Percentiles rank a stretch among this genome's conserved stretches.
phyloP scores from a whole-genome alignment of 1,140 invertebrate species.

The Drosophila nebulosa region DNA sequence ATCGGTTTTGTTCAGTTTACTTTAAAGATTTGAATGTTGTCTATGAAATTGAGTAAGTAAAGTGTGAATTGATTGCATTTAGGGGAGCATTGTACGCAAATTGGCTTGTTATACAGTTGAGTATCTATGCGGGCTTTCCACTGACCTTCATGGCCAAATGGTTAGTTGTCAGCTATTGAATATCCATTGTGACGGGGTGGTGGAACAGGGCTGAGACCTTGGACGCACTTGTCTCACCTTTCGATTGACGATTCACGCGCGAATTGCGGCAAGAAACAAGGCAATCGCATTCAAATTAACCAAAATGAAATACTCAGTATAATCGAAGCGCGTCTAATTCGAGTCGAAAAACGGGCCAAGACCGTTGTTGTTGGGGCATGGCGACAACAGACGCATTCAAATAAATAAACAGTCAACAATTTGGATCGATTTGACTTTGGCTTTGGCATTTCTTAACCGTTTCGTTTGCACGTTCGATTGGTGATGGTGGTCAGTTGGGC shows the following conservation, averaged over 20 bases:
- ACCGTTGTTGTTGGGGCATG: conserved; percentile 5
- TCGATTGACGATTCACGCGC: conserved; percentile 55
- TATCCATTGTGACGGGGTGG: conserved; percentile 10
- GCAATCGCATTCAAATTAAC: conserved; percentile 52
- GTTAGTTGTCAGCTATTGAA: conserved; percentile 10
- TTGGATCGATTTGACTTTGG: conserved; percentile 25
- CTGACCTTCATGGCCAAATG: conserved; percentile 15
- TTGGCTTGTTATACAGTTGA: not conserved
- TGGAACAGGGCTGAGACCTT: conserved; percentile 14
- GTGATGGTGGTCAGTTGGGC: conserved; percentile 34
- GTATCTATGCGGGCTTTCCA: not conserved
- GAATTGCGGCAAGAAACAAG: conserved; percentile 4
- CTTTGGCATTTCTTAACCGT: conserved; percentile 27
- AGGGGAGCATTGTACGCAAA: conserved; percentile 3
- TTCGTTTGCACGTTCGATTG: too few species aligned
- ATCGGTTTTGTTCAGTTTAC: not conserved
- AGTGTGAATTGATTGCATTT: conserved; percentile 6
- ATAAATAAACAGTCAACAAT: conserved; percentile 20
- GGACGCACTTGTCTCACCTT: conserved; percentile 32
- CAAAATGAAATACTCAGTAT: conserved; percentile 37
- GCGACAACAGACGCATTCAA: conserved; percentile 47
- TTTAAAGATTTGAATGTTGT: not conserved
- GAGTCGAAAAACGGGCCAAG: conserved; percentile 59
- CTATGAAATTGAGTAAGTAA: not conserved
- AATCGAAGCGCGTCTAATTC: conserved; percentile 56